Conservation (phyloP, 2,888 invertebrate species). For the Trisateles emortualis region DNA sequence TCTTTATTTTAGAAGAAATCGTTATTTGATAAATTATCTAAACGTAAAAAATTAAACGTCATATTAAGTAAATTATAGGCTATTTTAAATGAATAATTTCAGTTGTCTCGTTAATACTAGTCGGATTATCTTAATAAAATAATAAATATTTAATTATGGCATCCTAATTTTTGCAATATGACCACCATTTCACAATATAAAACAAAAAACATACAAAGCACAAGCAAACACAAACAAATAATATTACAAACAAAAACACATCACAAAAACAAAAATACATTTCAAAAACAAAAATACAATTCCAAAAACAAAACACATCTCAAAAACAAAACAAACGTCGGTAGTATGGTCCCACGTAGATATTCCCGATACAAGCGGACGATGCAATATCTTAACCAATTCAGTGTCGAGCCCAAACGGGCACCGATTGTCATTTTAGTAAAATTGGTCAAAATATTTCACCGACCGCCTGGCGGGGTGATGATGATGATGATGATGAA, state of each 20-base stretch:
- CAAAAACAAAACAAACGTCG: neutral
- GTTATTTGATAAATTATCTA: too few relatives aligned
- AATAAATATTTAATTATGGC: too few relatives aligned
- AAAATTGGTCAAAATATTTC: constrained; percentile 86
- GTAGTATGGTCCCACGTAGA: constrained; percentile 55
- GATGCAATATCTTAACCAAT: constrained; percentile 88
- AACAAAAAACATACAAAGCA: neutral
- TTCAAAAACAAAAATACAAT: constrained; percentile 4
- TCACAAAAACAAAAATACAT: neutral
- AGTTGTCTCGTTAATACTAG: too few relatives aligned
- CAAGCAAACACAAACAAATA: neutral
- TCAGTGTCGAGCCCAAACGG: constrained; percentile 59
- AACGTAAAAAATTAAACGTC: too few relatives aligned
- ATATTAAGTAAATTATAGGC: too few relatives aligned
- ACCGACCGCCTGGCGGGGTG: constrained; percentile 78
- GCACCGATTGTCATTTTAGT: constrained; percentile 44
- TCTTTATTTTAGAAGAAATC: too few relatives aligned
- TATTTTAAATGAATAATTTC: too few relatives aligned
- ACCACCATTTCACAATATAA: neutral
- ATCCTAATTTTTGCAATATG: neutral
- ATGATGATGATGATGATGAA: constrained; percentile 8
- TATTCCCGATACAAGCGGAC: constrained; percentile 72
- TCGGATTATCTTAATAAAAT: too few relatives aligned
- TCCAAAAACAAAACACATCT: neutral
- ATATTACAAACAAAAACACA: neutral